Conservation (phyloP, 1,140 invertebrate genomes). For the Brachionus angularis region DNA sequence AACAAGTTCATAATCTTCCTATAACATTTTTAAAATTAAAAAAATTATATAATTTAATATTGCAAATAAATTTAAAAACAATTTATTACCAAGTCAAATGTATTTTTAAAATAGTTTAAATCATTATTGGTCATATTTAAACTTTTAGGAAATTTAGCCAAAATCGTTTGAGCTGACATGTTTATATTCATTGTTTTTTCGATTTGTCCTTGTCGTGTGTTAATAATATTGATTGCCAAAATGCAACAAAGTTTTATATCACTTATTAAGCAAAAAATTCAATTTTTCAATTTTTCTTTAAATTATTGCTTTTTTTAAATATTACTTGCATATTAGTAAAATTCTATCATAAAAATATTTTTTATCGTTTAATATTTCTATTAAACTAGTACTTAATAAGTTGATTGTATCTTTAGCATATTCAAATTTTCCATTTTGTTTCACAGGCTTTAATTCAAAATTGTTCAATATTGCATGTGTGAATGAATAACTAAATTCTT, state of each 20-base stretch:
- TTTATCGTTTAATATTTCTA: not conserved
- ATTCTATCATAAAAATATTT: slow-evolving; percentile 7
- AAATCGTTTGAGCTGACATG: slow-evolving; percentile 12
- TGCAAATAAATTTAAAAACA: too few species aligned
- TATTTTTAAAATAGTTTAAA: not conserved
- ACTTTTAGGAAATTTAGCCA: slow-evolving; percentile 6
- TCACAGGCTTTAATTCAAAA: not conserved
- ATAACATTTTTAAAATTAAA: too few species aligned
- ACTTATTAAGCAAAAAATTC: not conserved
- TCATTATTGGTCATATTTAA: not conserved
- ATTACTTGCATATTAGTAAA: not conserved
- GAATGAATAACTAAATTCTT: slow-evolving; percentile 2
- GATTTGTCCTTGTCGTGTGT: slow-evolving; percentile 6
- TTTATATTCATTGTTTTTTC: slow-evolving; percentile 31
- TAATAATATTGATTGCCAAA: not conserved
- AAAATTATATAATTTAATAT: too few species aligned
- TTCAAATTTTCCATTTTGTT: not conserved
- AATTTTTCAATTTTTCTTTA: not conserved
- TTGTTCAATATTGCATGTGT: not conserved
- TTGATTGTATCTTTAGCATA: not conserved
- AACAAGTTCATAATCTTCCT: not conserved
- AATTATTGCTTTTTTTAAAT: not conserved
- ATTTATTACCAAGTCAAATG: not conserved
- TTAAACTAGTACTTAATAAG: too few species aligned
- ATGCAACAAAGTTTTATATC: not conserved